These are phyloP conservation scores for Anoura caudifer DNA, from an alignment of 2,113 vertebrate species.

Conservation along the genomic window DNA sequence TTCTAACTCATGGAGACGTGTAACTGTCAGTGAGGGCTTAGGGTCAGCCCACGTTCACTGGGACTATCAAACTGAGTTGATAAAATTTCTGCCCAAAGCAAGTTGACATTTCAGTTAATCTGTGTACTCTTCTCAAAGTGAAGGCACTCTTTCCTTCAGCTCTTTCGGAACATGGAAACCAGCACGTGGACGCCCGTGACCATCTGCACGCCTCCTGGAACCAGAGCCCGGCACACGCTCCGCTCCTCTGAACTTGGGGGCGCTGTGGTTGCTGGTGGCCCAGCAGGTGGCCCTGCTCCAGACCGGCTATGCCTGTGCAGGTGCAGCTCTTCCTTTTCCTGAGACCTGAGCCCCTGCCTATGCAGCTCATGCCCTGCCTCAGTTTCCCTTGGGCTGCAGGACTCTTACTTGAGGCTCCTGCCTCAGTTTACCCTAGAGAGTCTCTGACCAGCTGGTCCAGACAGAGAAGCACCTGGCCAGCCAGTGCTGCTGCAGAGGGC, in stretches of 20 bases:
- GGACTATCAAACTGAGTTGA: not conserved
- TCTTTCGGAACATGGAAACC: not conserved
- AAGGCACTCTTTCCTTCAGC: not conserved
- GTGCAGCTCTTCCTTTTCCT: not conserved
- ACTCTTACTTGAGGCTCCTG: not conserved
- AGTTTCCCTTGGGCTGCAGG: not conserved
- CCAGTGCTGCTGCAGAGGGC: not conserved
- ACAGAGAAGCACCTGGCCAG: not conserved
- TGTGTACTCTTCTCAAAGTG: not conserved
- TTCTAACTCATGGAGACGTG: not conserved
- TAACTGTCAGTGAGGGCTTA: not conserved
- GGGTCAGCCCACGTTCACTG: not conserved
- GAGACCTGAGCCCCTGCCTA: not conserved
- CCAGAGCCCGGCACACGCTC: accelerated
- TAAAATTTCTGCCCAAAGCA: slow-evolving; percentile 44
- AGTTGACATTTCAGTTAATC: slow-evolving; percentile 43
- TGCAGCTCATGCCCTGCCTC: accelerated
- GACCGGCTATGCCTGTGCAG: accelerated
- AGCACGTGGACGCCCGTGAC: not conserved
- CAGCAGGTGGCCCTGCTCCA: accelerated
- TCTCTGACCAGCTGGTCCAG: not conserved
- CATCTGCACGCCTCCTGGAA: not conserved
- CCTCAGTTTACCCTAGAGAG: not conserved
- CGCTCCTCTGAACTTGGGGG: not conserved
- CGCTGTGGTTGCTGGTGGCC: accelerated